Conservation (phyloP, 2,888 invertebrate genomes). For the Drosophila barbarae region DNA sequence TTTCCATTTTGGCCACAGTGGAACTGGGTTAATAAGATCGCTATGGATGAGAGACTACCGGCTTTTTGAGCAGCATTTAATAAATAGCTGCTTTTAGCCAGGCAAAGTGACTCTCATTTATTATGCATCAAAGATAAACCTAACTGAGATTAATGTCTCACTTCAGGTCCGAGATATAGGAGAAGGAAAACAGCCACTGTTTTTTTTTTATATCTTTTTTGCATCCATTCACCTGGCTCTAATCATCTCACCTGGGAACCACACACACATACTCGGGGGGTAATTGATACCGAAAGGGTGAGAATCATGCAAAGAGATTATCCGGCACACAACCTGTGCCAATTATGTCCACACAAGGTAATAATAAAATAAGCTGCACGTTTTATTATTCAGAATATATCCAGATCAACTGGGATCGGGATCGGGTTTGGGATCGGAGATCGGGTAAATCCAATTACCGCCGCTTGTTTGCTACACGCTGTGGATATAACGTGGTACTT, state of each 20-base stretch:
- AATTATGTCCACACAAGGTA: conserved; percentile 65
- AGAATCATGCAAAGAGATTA: conserved; percentile 54
- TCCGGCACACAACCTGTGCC: conserved; percentile 54
- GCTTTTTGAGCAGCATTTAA: conserved; percentile 49
- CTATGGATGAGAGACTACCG: conserved; percentile 16
- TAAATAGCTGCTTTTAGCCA: conserved; percentile 72
- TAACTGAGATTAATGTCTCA: conserved; percentile 75
- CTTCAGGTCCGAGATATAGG: conserved; percentile 50
- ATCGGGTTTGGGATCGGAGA: conserved; percentile 25
- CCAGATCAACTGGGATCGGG: conserved; percentile 28
- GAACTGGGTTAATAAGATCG: conserved; percentile 72
- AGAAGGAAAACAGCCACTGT: conserved; percentile 27
- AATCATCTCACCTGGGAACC: conserved; percentile 18
- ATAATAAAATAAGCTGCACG: conserved; percentile 65
- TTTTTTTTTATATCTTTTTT: not conserved
- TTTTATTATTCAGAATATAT: conserved; percentile 49
- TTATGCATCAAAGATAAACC: conserved; percentile 74
- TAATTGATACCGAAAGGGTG: conserved; percentile 19
- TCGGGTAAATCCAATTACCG: conserved; percentile 41
- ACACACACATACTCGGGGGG: not conserved
- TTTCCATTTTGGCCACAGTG: conserved; percentile 27
- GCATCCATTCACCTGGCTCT: conserved; percentile 23
- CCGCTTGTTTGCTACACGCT: conserved; percentile 22
- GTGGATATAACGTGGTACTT: conserved; percentile 22
- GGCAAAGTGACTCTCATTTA: conserved; percentile 67